Evolutionary conservation across 2,113 vertebrate genomes (phyloP).

Genomic region (Dicrurus megarhynchus): DNA sequence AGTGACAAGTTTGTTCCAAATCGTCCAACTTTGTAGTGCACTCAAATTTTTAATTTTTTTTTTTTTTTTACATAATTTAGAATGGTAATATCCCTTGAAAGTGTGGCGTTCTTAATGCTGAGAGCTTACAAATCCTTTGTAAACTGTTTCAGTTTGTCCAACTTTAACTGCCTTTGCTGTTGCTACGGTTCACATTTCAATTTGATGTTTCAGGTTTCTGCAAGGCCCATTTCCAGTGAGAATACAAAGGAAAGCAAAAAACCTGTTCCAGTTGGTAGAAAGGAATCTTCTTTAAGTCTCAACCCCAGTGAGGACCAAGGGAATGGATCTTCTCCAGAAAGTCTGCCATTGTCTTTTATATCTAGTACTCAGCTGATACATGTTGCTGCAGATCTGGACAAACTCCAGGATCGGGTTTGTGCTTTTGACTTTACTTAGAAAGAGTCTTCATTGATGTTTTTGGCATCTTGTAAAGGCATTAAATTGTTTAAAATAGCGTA

Average conservation of each 20-base stretch:
- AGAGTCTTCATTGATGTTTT: not conserved
- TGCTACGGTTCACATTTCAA: not conserved
- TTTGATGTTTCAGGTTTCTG: slow-evolving; percentile 75
- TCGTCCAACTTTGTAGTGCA: not conserved
- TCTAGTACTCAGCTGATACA: slow-evolving; percentile 83
- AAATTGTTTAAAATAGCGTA: not conserved
- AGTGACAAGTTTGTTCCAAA: not conserved
- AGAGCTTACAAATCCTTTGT: not conserved
- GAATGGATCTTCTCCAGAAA: slow-evolving; percentile 68
- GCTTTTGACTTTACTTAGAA: not conserved
- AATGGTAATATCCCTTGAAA: not conserved
- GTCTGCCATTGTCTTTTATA: slow-evolving; percentile 54
- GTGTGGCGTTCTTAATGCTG: not conserved
- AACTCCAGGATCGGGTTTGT: slow-evolving; percentile 85
- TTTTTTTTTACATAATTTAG: not conserved
- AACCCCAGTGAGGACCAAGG: slow-evolving; percentile 79
- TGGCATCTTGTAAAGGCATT: not conserved
- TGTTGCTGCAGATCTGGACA: slow-evolving; percentile 87
- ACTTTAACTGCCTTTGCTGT: not conserved
- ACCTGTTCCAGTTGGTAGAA: slow-evolving; percentile 64
- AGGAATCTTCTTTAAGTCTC: slow-evolving; percentile 77
- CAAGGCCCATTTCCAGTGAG: slow-evolving; percentile 74
- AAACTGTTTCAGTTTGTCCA: not conserved
- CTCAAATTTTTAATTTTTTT: not conserved
- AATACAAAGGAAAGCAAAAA: slow-evolving; percentile 79